Evolutionary conservation across 2,888 invertebrate species (phyloP), one percentile per base, ranked within the genome.

Genomic region (Agonopterix arenella): DNA sequence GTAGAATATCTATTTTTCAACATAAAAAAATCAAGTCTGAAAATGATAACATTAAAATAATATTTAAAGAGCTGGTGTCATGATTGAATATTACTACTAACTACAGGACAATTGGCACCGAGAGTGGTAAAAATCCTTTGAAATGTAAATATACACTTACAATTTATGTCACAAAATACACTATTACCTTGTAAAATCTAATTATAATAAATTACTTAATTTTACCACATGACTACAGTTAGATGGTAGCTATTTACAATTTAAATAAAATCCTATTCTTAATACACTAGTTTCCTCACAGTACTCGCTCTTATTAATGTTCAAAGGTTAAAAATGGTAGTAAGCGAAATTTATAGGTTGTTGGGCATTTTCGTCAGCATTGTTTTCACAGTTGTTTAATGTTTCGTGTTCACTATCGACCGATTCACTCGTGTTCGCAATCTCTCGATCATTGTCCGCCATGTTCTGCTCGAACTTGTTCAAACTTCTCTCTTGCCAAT

Each of bases 291-390:
- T 43, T 13, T 11, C 11, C 43, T 43, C 43, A 43, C 43, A 43
- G 11, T 43, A 48, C 54, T 47, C 54, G 48, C 50, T 55, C 53
- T 46, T 61, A 66, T 62, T 58, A 63, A 52, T 58, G 52, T 62
- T 51, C 36, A 45, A 48, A 41, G 47, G n/a, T 73, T 66, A 88
- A 62, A 89, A 89, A 65, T 88, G 88, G 66, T 89, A 89, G 64
- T 89, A 88, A 50, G 88, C 88, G 52, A 86, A 88, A 59, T 88
- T 88, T 38, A 88, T 85, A 8, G 89, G 88, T 51, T 86, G 84
- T 54, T 74, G 73, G 36, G 66, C 64, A 13, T 66, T 60, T 11
- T 57, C 53, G 37, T 68, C 64, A 40, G 54, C 57, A 37, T 60
- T 57, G 42, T 68, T 53, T 10, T 59, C 53, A 9, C 56, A 61